Evolutionary conservation across 2,888 invertebrate genomes (phyloP), one percentile per base, ranked within the genome.

Genomic region (Tinea semifulvella): DNA sequence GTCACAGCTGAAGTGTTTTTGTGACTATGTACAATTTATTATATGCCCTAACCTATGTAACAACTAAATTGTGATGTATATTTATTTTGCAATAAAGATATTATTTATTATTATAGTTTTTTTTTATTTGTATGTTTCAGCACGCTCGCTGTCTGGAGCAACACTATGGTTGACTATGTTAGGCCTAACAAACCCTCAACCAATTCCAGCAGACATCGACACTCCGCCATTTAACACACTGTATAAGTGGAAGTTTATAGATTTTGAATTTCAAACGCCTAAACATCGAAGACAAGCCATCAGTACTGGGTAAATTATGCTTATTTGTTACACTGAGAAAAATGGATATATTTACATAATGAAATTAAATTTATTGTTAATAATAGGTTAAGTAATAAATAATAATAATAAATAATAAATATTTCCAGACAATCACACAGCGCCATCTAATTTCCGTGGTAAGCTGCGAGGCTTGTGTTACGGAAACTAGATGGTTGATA

Each of bases 171-270:
- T 85, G 47, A 55, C 85, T 2, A 79, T 83, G 63, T 56, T 84
- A 48, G 71, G 75, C 0, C 50, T 73, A n/a, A 66, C 69, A 43
- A 65, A 56, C 10, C 50, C 73, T 20, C 75, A 73, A 53, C 56
- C 65, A 1, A 49, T 66, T n/a, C 68, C 71, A 0, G 83, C 84
- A 2, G 76, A 69, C 50, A 56, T 51, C 0, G 76, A 76, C 26
- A 82, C 85, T 0, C 84, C 84, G 1, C 84, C 85, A 1, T 84
- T 86, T 51, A 79, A 58, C 53, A 85, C 87, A 17, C 74, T 88
- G 16, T 90, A 89, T 61, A 85, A 87, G 47, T 93, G 92, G 92
- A 87, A 86, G 49, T 79, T 83, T 25, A 65, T 93, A 3, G 92
- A 93, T 60, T 92, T 88, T 58, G 85, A 86, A 42, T 93, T 87